These are phyloP conservation scores for Tinamus guttatus DNA, from an alignment of 2,113 vertebrate species.

Conservation along the genomic window DNA sequence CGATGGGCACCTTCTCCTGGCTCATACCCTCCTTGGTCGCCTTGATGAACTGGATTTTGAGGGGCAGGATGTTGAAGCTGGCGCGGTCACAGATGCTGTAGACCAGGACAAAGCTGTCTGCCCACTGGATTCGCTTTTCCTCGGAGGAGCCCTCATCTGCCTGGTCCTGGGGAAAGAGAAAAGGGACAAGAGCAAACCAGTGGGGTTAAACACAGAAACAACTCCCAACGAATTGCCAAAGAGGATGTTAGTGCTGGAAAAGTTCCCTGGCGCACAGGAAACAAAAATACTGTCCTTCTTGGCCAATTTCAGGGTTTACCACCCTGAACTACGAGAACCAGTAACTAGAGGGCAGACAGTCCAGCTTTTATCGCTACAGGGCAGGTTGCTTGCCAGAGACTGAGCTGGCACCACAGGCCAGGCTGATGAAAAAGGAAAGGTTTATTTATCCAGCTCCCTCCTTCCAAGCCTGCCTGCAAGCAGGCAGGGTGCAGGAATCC, in stretches of 20 bases:
- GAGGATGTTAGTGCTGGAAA: neutral
- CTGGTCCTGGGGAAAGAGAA: constrained; percentile 70
- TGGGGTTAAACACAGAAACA: neutral
- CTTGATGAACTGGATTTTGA: constrained; percentile 84
- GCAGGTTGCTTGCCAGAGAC: neutral
- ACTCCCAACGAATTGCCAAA: neutral
- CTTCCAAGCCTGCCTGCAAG: neutral
- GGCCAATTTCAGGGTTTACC: neutral
- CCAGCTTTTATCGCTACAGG: neutral
- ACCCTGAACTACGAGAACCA: neutral
- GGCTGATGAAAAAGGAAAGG: neutral
- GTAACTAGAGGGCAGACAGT: neutral
- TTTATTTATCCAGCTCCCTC: fast-evolving
- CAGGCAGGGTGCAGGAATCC: neutral
- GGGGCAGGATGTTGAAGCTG: constrained; percentile 84
- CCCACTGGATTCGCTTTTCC: constrained; percentile 87
- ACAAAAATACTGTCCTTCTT: neutral
- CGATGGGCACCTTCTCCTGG: constrained; percentile 81
- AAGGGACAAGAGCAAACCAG: neutral
- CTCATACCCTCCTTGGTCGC: constrained; percentile 77
- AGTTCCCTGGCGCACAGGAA: neutral
- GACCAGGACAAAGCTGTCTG: constrained; percentile 86
- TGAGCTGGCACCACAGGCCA: neutral
- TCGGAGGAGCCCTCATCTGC: constrained; percentile 68
- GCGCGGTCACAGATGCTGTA: constrained; percentile 90